Evolutionary conservation across 1,140 invertebrate genomes (phyloP).

Genomic region (Drosophila kepulauana): DNA sequence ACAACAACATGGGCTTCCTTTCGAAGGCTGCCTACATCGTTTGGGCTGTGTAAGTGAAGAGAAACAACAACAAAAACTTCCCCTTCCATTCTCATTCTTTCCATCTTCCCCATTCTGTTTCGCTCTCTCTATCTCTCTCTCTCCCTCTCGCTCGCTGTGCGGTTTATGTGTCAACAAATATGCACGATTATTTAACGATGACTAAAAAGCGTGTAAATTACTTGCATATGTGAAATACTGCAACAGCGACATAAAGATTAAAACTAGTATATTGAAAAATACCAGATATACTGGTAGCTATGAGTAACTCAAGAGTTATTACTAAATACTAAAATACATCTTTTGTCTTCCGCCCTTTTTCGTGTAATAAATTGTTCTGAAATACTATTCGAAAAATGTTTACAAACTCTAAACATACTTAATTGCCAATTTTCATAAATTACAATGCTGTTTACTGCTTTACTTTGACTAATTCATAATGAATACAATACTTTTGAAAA

Average conservation of each 20-base stretch:
- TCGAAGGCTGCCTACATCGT: constrained; percentile 90
- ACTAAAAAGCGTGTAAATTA: constrained; percentile 36
- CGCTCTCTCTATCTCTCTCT: neutral
- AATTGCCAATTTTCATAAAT: no score
- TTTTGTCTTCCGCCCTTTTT: no score
- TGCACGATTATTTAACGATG: constrained; percentile 15
- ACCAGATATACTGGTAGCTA: neutral
- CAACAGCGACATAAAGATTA: neutral
- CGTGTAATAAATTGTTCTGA: no score
- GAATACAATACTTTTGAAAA: no score
- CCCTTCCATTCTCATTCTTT: no score
- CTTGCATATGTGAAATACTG: constrained; percentile 40
- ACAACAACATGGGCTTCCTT: constrained; percentile 87
- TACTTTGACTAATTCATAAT: no score
- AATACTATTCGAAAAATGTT: no score
- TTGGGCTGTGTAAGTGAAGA: constrained; percentile 89
- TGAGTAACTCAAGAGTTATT: neutral
- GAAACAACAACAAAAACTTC: neutral
- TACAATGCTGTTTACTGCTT: no score
- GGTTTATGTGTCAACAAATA: constrained; percentile 23
- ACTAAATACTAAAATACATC: neutral
- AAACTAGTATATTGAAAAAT: neutral
- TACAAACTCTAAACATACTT: no score
- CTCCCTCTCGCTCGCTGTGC: neutral
- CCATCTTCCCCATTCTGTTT: no score